Base-by-base conservation (phyloP, 2,113 vertebrate species). In the Prunella himalayana region DNA sequence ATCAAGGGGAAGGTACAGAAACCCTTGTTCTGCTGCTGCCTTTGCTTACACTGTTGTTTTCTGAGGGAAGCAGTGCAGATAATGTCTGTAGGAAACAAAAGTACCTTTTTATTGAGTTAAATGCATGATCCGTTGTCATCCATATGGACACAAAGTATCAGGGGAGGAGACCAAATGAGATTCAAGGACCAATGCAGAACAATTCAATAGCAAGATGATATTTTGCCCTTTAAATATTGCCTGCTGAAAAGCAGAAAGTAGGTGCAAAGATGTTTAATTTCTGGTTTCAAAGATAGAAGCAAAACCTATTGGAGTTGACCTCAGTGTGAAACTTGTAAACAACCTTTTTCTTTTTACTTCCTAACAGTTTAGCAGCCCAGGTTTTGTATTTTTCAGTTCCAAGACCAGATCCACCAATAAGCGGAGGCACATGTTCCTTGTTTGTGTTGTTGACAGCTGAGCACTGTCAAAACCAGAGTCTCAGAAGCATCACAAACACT, bases 1-100 rank as follows among this genome's bases (percentile, higher is more conserved):
- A 99, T 99, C 97, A 99, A 99, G 97, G 99, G 99, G 64, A 99
- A 99, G 98, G 99, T 99, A 86, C 17, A 13, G 30, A 30, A 44
- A 7, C 30, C 7, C 30, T 86, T 82, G 25, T 56, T 50, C 15
- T 94, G 4, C 90, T 73, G 21, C 56, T 86, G n/a, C 35, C 68
- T 83, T 81, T 56, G 76, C 64, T 72, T 24, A 10, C 42, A 9
- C 8, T 24, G 8, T 5, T 77, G 33, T 69, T 92, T 88, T 41
- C 82, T 90, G 42, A 16, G 70, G 51, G 15, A 70, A 90, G 11
- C 37, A 35, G 25, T 65, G 88, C n/a, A 30, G 33, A 61, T 61
- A 31, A 42, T 42, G 31, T 53, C 57, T 79, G 21, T 20, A 69
- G 57, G 59, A 86, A 73, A 54, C 19, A 41, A 23, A 35, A 54